phyloP scores from a whole-genome alignment of 2,113 vertebrate genomes.

The Halcyon malimbica region DNA sequence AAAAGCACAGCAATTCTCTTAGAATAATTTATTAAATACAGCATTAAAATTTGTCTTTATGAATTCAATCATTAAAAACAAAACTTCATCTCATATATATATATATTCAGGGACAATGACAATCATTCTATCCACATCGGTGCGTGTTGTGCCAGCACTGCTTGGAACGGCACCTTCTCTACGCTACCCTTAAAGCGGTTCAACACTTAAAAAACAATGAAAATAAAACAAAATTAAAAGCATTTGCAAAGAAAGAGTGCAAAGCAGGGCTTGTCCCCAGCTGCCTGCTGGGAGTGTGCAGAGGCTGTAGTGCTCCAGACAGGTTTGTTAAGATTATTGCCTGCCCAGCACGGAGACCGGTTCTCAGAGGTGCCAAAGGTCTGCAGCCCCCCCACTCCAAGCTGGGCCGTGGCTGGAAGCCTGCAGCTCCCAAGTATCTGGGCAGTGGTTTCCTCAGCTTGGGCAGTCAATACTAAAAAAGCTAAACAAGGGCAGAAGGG shows the following conservation, averaged over 20 bases:
- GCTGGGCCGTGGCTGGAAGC: neutral
- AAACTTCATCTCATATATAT: constrained; percentile 31
- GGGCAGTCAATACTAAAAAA: neutral
- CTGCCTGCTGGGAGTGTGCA: neutral
- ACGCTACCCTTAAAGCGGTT: constrained; percentile 2
- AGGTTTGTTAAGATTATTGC: neutral
- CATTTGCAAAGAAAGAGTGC: constrained; percentile 52
- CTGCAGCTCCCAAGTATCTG: neutral
- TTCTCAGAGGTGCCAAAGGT: neutral
- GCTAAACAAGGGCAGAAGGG: neutral
- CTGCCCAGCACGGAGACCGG: neutral
- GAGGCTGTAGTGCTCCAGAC: neutral
- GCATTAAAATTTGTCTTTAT: constrained; percentile 64
- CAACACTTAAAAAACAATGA: neutral
- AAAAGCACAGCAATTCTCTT: constrained; percentile 40
- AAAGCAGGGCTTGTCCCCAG: constrained; percentile 38
- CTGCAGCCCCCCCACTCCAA: neutral
- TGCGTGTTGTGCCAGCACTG: constrained; percentile 24
- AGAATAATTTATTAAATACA: constrained; percentile 78
- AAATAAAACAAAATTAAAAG: neutral
- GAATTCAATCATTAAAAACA: constrained; percentile 64
- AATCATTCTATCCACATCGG: neutral
- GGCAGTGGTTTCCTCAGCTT: neutral
- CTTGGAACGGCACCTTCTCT: neutral
- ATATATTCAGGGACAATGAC: constrained; percentile 1